Evolutionary conservation across 2,888 invertebrate genomes (phyloP).

Genomic region (Morinoia aosen): DNA sequence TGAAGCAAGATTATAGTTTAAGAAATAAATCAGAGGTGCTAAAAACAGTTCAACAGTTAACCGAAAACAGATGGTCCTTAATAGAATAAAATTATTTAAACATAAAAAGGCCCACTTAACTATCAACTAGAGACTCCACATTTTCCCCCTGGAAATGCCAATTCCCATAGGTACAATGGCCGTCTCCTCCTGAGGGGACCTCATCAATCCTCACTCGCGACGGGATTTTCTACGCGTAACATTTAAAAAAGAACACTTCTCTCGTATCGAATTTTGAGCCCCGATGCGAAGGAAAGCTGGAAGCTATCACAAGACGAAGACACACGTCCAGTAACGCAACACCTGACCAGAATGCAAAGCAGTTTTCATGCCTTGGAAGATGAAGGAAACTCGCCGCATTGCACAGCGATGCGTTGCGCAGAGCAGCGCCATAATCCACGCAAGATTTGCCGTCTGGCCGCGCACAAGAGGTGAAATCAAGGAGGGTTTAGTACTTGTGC

Average conservation of each 20-base stretch:
- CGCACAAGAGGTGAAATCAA: not conserved
- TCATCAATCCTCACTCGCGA: not conserved
- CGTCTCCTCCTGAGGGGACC: too few relatives aligned
- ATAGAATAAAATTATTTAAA: too few relatives aligned
- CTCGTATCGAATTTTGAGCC: not conserved
- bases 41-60: too few relatives aligned
- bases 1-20: too few relatives aligned
- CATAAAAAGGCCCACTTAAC: too few relatives aligned
- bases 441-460: not conserved
- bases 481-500: not conserved
- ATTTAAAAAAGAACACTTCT: not conserved
- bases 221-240: not conserved
- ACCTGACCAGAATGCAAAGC: not conserved
- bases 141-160: too few relatives aligned
- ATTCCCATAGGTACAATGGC: too few relatives aligned
- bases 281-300: not conserved
- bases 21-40: too few relatives aligned
- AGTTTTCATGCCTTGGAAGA: not conserved
- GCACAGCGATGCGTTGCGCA: not conserved
- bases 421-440: not conserved
- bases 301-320: not conserved
- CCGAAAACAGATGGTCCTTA: too few relatives aligned
- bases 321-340: not conserved
- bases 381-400: not conserved
- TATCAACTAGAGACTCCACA: too few relatives aligned